Evolutionary conservation across 2,888 invertebrate species (phyloP), one percentile per base, ranked within the genome.

Genomic region (Euzophera pinguis): DNA sequence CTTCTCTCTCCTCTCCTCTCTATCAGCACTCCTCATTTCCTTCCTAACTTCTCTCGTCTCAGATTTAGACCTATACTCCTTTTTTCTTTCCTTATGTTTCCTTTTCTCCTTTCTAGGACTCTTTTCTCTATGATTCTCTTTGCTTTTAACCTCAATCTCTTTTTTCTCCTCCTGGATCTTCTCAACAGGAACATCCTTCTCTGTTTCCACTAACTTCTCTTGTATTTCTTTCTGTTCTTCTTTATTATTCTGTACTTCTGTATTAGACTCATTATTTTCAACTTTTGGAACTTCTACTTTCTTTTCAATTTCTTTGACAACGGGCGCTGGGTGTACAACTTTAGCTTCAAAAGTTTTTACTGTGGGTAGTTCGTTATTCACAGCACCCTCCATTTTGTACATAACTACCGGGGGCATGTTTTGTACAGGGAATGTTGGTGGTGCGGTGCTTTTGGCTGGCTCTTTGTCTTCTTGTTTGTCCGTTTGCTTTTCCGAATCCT

Each of bases 401-500:
- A 87, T 75, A 0, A 86, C 63, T 0, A 78, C 67, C 0, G 84
- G 82, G 0, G 85, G 81, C 1, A 81, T 64, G 32, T 67, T 58
- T 47, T 67, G 69, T 0, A 63, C 22, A 1, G 67, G 51, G 4
- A 61, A 56, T 9, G 63, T 43, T 13, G 49, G 43, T 62, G 73
- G 1, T 71, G 71, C 32, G 51, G 58, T 64, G 0, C 56, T 54
- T 37, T 60, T 64, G 8, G 64, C 56, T 16, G 54, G 0, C 56
- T 64, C 60, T 64, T 71, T 6, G 65, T 57, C 62, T 13, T 75
- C 74, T 4, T 52, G 53, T 66, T 74, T 63, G 13, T 73, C 65
- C 53, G 63, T 49, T 1, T 63, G 60, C 50, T 73, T 68, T 1
- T 81, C 80, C n/a, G 78, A 61, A 56, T 92, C 92, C 12, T 94